phyloP scores from a whole-genome alignment of 2,113 vertebrate genomes.

The Antechinus stuartii region DNA sequence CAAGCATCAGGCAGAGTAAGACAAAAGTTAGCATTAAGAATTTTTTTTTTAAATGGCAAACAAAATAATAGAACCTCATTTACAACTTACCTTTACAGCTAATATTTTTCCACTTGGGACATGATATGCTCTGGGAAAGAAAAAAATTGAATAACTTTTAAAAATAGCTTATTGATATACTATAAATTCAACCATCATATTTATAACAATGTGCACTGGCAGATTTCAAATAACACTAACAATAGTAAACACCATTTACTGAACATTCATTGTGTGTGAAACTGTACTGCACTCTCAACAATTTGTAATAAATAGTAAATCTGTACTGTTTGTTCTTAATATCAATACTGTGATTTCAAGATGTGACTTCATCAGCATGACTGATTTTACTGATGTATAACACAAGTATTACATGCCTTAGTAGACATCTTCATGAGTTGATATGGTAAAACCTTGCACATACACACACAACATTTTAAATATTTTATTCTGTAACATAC shows the following conservation, averaged over 20 bases:
- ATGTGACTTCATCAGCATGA: not conserved
- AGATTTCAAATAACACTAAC: slow-evolving; percentile 42
- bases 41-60: not conserved
- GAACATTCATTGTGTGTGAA: not conserved
- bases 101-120: slow-evolving; percentile 93
- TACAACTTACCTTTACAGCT: slow-evolving; percentile 95
- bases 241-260: not conserved
- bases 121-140: slow-evolving; percentile 91
- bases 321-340: not conserved
- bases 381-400: not conserved
- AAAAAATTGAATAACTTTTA: slow-evolving; percentile 54
- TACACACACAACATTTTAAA: not conserved
- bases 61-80: slow-evolving; percentile 39
- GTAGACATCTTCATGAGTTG: not conserved
- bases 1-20: slow-evolving; percentile 4
- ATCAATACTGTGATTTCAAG: not conserved
- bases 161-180: slow-evolving; percentile 19
- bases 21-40: slow-evolving; percentile 48
- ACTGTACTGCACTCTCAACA: not conserved
- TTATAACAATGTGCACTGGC: not conserved
- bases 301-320: not conserved
- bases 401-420: not conserved
- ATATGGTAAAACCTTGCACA: not conserved
- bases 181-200: slow-evolving; percentile 14
- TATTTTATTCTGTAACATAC: slow-evolving; percentile 40